Percentiles rank a stretch among this genome's conserved stretches.
Conservation (phyloP, 1,140 invertebrate genomes). For the Lordiphosa clarofinis region DNA sequence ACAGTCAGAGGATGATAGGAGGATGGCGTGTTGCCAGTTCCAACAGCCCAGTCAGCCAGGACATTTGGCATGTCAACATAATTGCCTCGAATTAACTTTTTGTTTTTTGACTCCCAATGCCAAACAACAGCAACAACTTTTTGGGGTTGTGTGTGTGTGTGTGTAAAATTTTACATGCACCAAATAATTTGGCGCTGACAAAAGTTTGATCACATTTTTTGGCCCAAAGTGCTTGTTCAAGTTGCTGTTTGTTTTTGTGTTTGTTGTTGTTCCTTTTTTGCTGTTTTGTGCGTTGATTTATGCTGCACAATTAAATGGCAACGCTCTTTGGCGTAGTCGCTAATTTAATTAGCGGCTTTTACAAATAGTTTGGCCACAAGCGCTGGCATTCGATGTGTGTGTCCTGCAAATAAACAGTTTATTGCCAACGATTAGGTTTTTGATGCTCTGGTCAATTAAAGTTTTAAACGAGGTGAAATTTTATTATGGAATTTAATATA, state of each 20-base stretch:
- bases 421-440: neutral
- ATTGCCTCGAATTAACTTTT: constrained; percentile 76
- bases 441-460: too few relatives aligned
- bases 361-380: constrained; percentile 24
- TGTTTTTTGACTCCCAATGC: constrained; percentile 46
- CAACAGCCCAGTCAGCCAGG: constrained; percentile 12
- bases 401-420: constrained; percentile 16
- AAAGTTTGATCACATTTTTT: constrained; percentile 61
- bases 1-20: constrained; percentile 19
- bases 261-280: constrained; percentile 17
- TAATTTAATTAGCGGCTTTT: constrained; percentile 51
- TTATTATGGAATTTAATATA: too few relatives aligned
- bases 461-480: too few relatives aligned
- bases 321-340: constrained; percentile 33
- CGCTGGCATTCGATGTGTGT: neutral
- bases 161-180: constrained; percentile 44
- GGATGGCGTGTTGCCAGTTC: constrained; percentile 1
- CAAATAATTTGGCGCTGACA: constrained; percentile 55
- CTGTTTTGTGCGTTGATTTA: constrained; percentile 44
- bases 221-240: constrained; percentile 23
- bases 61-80: constrained; percentile 74
- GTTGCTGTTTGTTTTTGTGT: constrained; percentile 6
- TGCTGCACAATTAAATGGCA: constrained; percentile 53
- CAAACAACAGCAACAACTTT: constrained; percentile 35
- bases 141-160: constrained; percentile 7